Conservation (phyloP, 1,140 invertebrate genomes). For the Heliconius hermathena region DNA sequence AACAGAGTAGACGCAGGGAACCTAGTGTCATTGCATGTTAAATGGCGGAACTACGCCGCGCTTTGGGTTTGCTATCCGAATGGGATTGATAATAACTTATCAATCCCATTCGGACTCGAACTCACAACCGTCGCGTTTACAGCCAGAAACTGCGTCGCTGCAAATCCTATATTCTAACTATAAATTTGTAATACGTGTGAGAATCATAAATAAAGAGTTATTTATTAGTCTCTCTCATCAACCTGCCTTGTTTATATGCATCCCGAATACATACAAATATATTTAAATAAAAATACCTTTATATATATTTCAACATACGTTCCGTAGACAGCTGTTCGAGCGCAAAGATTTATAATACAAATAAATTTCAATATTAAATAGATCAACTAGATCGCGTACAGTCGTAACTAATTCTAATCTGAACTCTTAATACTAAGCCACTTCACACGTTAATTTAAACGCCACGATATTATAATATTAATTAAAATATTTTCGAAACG, state of each 20-base stretch:
- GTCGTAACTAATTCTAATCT: constrained; percentile 29
- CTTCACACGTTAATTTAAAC: background rate
- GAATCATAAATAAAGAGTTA: background rate
- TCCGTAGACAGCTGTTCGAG: constrained; percentile 6
- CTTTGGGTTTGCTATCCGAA: background rate
- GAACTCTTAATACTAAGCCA: constrained; percentile 8
- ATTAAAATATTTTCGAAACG: too few species aligned
- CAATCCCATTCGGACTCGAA: background rate
- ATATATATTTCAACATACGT: background rate
- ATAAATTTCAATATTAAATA: constrained; percentile 49
- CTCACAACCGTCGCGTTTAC: background rate
- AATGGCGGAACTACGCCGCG: background rate
- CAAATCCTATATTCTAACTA: background rate
- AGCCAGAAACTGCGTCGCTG: background rate
- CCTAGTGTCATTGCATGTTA: background rate
- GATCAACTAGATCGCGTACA: constrained; percentile 30
- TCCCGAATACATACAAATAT: constrained; percentile 8
- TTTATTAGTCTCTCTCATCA: background rate
- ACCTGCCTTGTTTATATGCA: constrained; percentile 1
- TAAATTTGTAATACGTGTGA: background rate
- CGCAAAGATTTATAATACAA: constrained; percentile 46
- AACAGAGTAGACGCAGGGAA: background rate
- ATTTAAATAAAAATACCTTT: constrained; percentile 8
- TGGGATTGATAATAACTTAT: background rate
- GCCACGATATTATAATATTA: background rate